These are phyloP conservation scores for Deroptyus accipitrinus DNA, from an alignment of 2,113 vertebrate genomes.

Conservation along the genomic window DNA sequence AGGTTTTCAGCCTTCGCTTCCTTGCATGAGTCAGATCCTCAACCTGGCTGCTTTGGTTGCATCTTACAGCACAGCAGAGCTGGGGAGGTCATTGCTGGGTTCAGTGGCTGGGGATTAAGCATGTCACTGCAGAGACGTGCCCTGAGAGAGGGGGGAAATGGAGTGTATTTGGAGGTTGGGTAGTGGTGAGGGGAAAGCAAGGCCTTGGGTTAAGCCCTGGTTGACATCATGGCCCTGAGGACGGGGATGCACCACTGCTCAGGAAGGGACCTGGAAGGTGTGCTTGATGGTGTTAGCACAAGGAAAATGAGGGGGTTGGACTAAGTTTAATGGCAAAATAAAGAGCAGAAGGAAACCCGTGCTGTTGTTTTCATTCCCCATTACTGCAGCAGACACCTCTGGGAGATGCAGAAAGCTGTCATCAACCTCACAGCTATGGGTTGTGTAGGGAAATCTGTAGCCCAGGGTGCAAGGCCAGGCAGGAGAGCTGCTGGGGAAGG, in stretches of 20 bases:
- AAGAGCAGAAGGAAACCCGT: neutral
- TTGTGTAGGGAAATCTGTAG: neutral
- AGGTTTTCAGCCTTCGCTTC: neutral
- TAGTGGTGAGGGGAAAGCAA: neutral
- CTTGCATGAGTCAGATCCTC: neutral
- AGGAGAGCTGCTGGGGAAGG: neutral
- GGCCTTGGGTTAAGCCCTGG: neutral
- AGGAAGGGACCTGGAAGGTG: neutral
- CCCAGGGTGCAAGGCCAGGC: neutral
- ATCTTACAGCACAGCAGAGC: neutral
- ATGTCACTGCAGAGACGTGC: neutral
- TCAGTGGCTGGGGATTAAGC: neutral
- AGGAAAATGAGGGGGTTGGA: neutral
- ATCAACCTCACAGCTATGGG: neutral
- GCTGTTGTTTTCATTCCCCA: neutral
- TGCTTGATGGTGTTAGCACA: neutral
- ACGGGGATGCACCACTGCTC: accelerated
- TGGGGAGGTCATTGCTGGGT: neutral
- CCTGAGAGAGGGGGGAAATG: neutral
- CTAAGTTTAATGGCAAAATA: neutral
- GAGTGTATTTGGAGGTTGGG: neutral
- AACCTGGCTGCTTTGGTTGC: neutral
- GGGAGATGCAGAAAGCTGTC: neutral
- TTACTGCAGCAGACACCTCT: neutral
- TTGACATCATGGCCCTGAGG: neutral